Evolutionary conservation across 2,888 invertebrate genomes (phyloP).

Genomic region (Archips crataeganus): DNA sequence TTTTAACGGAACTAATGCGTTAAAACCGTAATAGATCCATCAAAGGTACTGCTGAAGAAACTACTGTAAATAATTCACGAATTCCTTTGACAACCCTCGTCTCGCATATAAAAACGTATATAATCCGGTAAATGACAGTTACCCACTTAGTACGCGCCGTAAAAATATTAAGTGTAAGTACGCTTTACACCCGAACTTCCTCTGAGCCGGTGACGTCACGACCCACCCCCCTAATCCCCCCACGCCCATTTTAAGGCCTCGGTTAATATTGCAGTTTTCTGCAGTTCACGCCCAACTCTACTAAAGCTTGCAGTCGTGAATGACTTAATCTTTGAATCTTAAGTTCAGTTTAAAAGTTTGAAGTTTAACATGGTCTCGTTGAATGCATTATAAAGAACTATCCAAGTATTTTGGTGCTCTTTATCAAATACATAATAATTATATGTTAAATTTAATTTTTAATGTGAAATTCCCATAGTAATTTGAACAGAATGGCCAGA

Average conservation of each 20-base stretch:
- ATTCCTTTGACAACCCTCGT: conserved; percentile 28
- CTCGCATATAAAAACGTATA: conserved; percentile 32
- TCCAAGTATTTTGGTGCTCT: not conserved
- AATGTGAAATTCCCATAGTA: too few species aligned
- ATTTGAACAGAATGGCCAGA: too few species aligned
- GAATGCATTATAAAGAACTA: not conserved
- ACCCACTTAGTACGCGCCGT: conserved; percentile 35
- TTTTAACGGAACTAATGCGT: too few species aligned
- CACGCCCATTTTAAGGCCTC: conserved; percentile 40
- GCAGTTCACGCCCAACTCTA: conserved; percentile 37
- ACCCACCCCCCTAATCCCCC: conserved; percentile 28
- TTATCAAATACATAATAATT: too few species aligned
- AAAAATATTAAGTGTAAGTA: conserved; percentile 42
- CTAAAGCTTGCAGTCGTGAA: conserved; percentile 29
- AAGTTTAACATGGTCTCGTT: not conserved
- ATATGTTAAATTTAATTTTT: too few species aligned
- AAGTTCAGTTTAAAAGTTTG: conserved; percentile 2
- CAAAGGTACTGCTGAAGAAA: too few species aligned
- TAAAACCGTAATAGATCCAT: too few species aligned
- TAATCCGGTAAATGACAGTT: conserved; percentile 24
- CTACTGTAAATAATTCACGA: not conserved
- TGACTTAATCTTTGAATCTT: conserved; percentile 8
- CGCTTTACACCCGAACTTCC: conserved; percentile 37
- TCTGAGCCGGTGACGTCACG: conserved; percentile 37
- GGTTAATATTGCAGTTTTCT: conserved; percentile 43